Conservation (phyloP, 2,113 vertebrate genomes). For the Spea bombifrons region DNA sequence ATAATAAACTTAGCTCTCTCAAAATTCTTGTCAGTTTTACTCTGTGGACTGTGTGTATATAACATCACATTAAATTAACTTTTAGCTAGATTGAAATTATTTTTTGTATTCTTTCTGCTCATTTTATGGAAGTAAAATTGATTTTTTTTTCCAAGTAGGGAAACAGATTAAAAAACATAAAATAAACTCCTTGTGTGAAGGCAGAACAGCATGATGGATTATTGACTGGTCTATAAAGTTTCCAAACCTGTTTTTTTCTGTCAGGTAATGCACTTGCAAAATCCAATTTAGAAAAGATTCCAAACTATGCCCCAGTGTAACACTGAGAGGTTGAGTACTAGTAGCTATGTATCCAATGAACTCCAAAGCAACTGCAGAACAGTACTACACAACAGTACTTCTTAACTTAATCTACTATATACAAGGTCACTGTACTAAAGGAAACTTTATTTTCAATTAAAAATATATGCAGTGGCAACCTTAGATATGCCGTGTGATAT, state of each 20-base stretch:
- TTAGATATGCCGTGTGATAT: no score
- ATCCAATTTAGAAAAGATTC: slow-evolving; percentile 33
- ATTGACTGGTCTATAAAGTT: slow-evolving; percentile 38
- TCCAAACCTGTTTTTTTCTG: slow-evolving; percentile 34
- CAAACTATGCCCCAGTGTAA: slow-evolving; percentile 19
- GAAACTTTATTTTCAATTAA: no score
- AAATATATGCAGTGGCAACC: no score
- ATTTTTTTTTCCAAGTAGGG: not conserved
- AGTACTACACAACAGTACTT: no score
- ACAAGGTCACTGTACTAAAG: no score
- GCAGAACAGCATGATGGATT: slow-evolving; percentile 25
- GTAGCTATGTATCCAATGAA: no score
- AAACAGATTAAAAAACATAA: slow-evolving; percentile 11
- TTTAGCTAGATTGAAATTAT: slow-evolving; percentile 4
- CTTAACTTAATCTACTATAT: no score
- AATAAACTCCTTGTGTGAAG: slow-evolving; percentile 23
- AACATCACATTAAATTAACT: slow-evolving; percentile 11
- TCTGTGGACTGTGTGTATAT: slow-evolving; percentile 11
- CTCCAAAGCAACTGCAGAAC: no score
- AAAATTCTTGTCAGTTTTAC: slow-evolving; percentile 14
- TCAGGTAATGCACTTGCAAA: slow-evolving; percentile 18
- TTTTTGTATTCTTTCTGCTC: not conserved
- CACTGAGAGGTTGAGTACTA: slow-evolving; percentile 3
- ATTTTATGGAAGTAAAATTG: slow-evolving; percentile 22
- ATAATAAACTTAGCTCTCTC: not conserved